phyloP scores from a whole-genome alignment of 2,797 vertebrate genomes.

The Podarcis siculus region DNA sequence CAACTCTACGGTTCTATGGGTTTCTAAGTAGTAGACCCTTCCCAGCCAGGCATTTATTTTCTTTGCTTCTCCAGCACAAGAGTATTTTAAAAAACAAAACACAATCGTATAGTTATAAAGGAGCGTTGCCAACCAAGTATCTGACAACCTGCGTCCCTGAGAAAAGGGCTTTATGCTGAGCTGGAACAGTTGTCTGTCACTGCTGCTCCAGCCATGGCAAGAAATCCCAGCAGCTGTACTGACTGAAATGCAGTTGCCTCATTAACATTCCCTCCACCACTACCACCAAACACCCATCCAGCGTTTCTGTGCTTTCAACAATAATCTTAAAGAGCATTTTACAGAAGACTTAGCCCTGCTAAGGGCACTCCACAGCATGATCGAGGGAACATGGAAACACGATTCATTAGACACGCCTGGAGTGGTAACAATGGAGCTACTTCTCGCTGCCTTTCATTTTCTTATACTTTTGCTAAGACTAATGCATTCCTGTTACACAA shows the following conservation, averaged over 20 bases:
- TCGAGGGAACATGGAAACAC: slow-evolving; percentile 65
- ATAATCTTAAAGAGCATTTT: slow-evolving; percentile 55
- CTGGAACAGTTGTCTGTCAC: slow-evolving; percentile 39
- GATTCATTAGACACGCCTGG: slow-evolving; percentile 71
- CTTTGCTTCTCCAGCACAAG: not conserved
- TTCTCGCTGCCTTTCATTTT: slow-evolving; percentile 62
- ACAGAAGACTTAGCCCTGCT: slow-evolving; percentile 67
- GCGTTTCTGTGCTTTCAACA: slow-evolving; percentile 42
- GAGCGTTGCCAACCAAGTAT: not conserved
- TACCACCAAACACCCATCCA: slow-evolving; percentile 11
- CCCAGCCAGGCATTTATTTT: slow-evolving; percentile 7
- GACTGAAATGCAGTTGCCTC: slow-evolving; percentile 58
- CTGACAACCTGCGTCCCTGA: slow-evolving; percentile 17
- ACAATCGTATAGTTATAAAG: rapidly evolving
- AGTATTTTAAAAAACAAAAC: not conserved
- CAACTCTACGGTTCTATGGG: too few species aligned
- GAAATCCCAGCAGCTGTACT: slow-evolving; percentile 51
- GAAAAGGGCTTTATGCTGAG: slow-evolving; percentile 30
- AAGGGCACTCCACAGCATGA: slow-evolving; percentile 61
- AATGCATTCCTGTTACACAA: slow-evolving; percentile 62
- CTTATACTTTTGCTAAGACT: slow-evolving; percentile 37
- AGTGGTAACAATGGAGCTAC: slow-evolving; percentile 61
- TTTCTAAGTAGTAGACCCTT: not conserved
- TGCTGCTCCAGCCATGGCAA: slow-evolving; percentile 16
- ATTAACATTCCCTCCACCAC: slow-evolving; percentile 31